Base-by-base conservation (phyloP, 2,888 invertebrate genomes). In the Toxonevra muliebris region DNA sequence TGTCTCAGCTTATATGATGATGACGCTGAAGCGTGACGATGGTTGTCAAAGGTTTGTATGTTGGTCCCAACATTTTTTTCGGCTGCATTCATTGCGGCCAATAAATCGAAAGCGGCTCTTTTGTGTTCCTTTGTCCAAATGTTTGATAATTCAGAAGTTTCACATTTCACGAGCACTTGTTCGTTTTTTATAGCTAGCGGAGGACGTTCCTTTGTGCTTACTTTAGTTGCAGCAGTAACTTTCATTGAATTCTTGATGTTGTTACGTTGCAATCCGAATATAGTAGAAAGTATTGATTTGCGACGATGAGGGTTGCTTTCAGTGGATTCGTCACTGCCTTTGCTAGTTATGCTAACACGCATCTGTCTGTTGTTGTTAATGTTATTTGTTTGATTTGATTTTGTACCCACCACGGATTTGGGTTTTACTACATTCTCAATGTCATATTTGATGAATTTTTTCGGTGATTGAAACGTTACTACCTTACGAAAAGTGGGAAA, bases 81-180 rank as follows among this genome's bases (percentile, higher is more conserved):
- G 2, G 65, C 53, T 15, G 43, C 80, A 76, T 84, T 85, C 84
- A 85, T 84, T 9, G 82, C 81, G 2, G 85, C 85, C 61, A 85
- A 72, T 76, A 85, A 71, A 65, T 84, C 83, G 67, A 85, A 85
- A 1, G 85, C 84, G 0, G 82, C 83, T 11, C 80, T 80, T 70
- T 84, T 84, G 64, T 85, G 80, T 68, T 85, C 84, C 67, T 71
- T 79, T 10, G 82, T 83, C 85, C 85, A 85, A 52, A 80, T 76
- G 50, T 75, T 80, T 19, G 76, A 76, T 13, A 83, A 66, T 17
- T 76, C 74, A 1, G 72, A 59, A 0, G 76, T 69, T 70, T 76
- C 69, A 50, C 74, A 74, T 61, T 70, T 66, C 69, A 19, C 65
- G 13, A 79, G 58, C 2, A 71, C 54, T 13, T 61, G 68, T 12